A percentile compares a stretch with the other conserved stretches of the same genome.
These are phyloP conservation scores for Meliscaeva auricollis DNA, from an alignment of 2,888 invertebrate species.

Conservation along the genomic window DNA sequence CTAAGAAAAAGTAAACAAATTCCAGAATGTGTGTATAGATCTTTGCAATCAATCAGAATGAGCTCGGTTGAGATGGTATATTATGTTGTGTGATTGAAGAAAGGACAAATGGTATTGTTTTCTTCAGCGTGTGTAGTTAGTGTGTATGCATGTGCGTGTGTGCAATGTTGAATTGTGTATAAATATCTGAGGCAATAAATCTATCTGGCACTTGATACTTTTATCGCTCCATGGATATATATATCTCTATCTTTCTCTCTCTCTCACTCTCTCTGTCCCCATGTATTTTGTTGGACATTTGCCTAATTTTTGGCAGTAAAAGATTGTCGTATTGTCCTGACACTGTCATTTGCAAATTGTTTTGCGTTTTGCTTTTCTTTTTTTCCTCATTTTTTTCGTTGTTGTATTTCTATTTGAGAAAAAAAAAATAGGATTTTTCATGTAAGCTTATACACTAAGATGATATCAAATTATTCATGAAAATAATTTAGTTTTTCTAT, in stretches of 20 bases:
- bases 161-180: conserved; percentile 22
- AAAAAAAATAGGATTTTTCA: conserved; percentile 4
- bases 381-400: not conserved
- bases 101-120: conserved; percentile 52
- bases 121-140: not conserved
- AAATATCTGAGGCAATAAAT: conserved; percentile 50
- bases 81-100: conserved; percentile 50
- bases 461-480: conserved; percentile 9
- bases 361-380: conserved; percentile 2
- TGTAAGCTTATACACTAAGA: conserved; percentile 1
- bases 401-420: not conserved
- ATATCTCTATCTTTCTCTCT: conserved; percentile 15
- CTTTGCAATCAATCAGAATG: conserved; percentile 66
- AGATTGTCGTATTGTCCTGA: conserved; percentile 36
- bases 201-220: conserved; percentile 57
- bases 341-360: conserved; percentile 41
- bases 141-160: not conserved
- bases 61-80: conserved; percentile 40
- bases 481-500: not conserved
- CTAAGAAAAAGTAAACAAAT: conserved; percentile 45
- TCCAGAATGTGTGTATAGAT: conserved; percentile 38
- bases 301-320: conserved; percentile 41
- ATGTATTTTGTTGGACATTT: conserved; percentile 37
- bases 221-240: conserved; percentile 36
- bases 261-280: too few species aligned